These are phyloP conservation scores for Ectemnius continuus DNA, from an alignment of 2,888 invertebrate genomes.

Conservation along the genomic window DNA sequence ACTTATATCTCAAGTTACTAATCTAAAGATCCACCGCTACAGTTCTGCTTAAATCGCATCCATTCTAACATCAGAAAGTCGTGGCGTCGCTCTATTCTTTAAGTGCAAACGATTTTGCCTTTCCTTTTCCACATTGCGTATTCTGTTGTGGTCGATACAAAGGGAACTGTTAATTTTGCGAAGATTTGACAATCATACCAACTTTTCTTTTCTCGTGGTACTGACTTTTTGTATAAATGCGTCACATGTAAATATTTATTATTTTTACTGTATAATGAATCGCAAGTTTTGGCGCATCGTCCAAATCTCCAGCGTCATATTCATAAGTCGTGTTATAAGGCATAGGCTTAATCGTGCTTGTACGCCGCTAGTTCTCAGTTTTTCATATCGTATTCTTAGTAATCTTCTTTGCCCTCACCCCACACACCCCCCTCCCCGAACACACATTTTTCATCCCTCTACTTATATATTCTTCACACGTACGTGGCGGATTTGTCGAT, in stretches of 20 bases:
- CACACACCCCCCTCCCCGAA: background rate
- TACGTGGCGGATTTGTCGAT: constrained; percentile 43
- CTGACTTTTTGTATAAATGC: constrained; percentile 70
- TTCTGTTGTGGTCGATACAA: constrained; percentile 41
- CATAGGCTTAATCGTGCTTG: too few species aligned
- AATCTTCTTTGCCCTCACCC: background rate
- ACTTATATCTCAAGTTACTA: constrained; percentile 23
- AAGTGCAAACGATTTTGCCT: too few species aligned
- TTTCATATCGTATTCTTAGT: background rate
- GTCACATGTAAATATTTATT: constrained; percentile 75
- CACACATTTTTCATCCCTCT: background rate
- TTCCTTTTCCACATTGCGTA: background rate
- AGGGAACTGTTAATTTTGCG: constrained; percentile 51
- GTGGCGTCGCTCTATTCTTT: too few species aligned
- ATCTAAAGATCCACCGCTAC: too few species aligned
- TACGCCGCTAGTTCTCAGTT: background rate
- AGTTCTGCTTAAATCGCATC: background rate
- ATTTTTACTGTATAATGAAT: constrained; percentile 69
- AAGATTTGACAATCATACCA: constrained; percentile 71
- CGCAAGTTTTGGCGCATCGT: constrained; percentile 58
- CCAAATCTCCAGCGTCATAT: constrained; percentile 31
- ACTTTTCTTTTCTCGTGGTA: constrained; percentile 70
- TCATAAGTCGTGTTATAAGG: background rate
- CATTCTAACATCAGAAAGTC: too few species aligned
- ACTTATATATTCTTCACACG: background rate